These are phyloP conservation scores for Apolygus lucorum DNA, from an alignment of 1,140 invertebrate genomes.

Conservation along the genomic window DNA sequence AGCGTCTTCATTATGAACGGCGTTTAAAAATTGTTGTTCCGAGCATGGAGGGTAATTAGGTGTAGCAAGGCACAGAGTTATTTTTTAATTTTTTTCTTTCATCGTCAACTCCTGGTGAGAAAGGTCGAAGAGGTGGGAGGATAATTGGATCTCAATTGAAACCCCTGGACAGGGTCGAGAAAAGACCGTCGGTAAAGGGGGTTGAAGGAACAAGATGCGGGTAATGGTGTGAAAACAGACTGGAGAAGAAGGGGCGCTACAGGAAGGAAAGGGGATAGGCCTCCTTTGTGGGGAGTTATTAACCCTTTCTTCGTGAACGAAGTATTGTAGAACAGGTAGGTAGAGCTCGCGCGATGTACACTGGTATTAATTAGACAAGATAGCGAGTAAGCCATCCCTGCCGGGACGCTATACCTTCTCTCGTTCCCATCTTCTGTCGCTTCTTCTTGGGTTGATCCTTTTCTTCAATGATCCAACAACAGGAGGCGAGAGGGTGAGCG, in stretches of 20 bases:
- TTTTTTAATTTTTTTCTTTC: neutral
- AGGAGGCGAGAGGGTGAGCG: neutral
- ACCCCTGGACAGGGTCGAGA: neutral
- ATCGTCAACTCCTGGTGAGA: neutral
- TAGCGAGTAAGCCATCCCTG: neutral
- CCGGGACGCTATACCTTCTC: neutral
- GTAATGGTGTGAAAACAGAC: constrained; percentile 7
- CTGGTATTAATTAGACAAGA: constrained; percentile 4
- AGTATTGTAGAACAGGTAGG: neutral
- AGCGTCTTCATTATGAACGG: too few species aligned
- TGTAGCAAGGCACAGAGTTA: neutral
- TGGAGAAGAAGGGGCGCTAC: neutral
- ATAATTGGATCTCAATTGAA: neutral
- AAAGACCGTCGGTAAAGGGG: too few species aligned
- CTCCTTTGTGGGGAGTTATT: neutral
- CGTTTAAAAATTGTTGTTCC: too few species aligned
- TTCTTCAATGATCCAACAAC: neutral
- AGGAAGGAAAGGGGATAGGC: neutral
- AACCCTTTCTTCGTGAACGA: neutral
- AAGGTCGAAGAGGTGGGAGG: neutral
- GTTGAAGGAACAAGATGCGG: constrained; percentile 3
- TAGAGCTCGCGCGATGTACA: neutral
- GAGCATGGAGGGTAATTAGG: too few species aligned
- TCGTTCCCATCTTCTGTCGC: neutral
- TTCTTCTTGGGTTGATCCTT: neutral